Percentiles rank a stretch among this genome's conserved stretches.
Conservation (phyloP, 37 sponge, comb jelly and placozoan species). For the Axinella damicornis region DNA sequence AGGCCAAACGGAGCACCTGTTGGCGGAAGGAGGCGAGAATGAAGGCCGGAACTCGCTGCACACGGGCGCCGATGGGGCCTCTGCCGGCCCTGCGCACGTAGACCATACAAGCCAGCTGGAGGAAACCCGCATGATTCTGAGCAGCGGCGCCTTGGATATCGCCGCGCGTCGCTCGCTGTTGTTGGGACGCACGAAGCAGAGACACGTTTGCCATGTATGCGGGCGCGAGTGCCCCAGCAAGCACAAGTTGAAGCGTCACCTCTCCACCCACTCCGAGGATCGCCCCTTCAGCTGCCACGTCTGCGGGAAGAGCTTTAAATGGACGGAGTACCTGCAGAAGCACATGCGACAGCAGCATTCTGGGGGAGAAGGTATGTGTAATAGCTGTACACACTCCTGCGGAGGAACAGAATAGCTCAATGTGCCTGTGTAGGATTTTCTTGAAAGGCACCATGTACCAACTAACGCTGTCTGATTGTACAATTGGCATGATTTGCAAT, state of each 20-base stretch:
- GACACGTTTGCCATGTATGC: conserved; percentile 62
- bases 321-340: conserved; percentile 75
- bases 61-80: not conserved
- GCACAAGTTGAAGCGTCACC: conserved; percentile 72
- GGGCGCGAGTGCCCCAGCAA: conserved; percentile 71
- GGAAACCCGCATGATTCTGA: conserved; percentile 9
- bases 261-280: conserved; percentile 72
- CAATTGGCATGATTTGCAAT: too few relatives aligned
- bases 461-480: too few relatives aligned
- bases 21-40: too few relatives aligned
- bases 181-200: conserved; percentile 26
- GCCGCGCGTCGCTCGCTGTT: conserved; percentile 35
- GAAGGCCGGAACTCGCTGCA: not conserved
- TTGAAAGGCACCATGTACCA: too few relatives aligned
- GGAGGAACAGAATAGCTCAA: too few relatives aligned
- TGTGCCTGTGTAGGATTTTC: too few relatives aligned
- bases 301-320: conserved; percentile 75
- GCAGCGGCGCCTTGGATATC: conserved; percentile 40
- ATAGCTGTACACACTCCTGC: too few relatives aligned
- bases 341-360: conserved; percentile 75
- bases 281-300: conserved; percentile 63
- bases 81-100: not conserved
- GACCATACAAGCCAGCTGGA: conserved; percentile 36
- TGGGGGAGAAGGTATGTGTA: not conserved
- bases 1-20: too few relatives aligned